phyloP scores from a whole-genome alignment of 2,888 invertebrate genomes.

The Sesamia inferens region DNA sequence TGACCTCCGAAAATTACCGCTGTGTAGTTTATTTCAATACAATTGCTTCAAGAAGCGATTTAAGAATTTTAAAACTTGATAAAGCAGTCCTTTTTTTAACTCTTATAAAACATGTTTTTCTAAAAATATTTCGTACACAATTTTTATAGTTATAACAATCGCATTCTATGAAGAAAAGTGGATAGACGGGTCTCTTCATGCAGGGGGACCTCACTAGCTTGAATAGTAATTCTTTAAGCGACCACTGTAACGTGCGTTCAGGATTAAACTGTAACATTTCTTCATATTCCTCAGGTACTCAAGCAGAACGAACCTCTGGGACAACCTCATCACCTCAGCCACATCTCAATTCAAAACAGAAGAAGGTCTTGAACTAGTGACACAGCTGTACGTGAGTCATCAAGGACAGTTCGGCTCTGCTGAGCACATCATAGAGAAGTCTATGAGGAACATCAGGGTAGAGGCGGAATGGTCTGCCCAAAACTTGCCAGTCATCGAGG shows the following conservation, averaged over 20 bases:
- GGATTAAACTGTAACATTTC: not conserved
- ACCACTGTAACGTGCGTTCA: too few relatives aligned
- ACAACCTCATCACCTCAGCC: conserved; percentile 93
- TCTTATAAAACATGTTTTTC: too few relatives aligned
- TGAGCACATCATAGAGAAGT: conserved; percentile 93
- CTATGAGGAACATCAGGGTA: conserved; percentile 93
- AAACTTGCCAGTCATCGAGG: conserved; percentile 93
- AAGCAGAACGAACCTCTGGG: conserved; percentile 93
- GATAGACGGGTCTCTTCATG: too few relatives aligned
- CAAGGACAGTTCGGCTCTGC: conserved; percentile 93
- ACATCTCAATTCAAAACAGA: conserved; percentile 94
- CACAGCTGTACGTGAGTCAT: conserved; percentile 91
- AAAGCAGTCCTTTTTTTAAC: too few relatives aligned
- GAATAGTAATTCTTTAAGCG: not conserved
- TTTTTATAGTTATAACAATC: too few relatives aligned
- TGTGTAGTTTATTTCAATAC: too few relatives aligned
- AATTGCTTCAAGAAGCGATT: too few relatives aligned
- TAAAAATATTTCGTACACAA: too few relatives aligned
- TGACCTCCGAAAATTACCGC: too few relatives aligned
- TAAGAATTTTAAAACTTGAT: too few relatives aligned
- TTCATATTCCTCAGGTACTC: conserved; percentile 87
- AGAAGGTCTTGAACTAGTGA: conserved; percentile 92
- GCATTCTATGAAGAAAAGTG: too few relatives aligned
- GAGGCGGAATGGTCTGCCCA: conserved; percentile 94
- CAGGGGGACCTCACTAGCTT: too few relatives aligned